Percentiles rank a stretch among this genome's conserved stretches.
phyloP scores from a whole-genome alignment of 2,888 invertebrate genomes.

The Scaptomyza parva region DNA sequence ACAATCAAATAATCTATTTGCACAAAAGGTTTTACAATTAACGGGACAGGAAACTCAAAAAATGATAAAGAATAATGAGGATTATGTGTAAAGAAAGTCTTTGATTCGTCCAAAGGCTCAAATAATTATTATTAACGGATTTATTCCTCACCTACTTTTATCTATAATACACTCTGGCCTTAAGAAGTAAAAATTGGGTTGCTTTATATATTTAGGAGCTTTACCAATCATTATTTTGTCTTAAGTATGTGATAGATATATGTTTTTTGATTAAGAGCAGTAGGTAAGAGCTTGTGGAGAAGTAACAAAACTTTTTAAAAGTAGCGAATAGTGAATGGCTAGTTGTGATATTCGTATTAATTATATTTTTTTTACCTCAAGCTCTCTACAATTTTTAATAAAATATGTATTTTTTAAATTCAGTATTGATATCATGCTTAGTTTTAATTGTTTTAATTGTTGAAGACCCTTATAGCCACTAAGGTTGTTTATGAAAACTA shows the following conservation, averaged over 20 bases:
- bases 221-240: not conserved
- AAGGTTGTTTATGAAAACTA: not conserved
- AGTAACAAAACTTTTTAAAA: constrained; percentile 5
- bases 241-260: not conserved
- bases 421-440: constrained; percentile 43
- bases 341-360: constrained; percentile 52
- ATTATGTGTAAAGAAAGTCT: constrained; percentile 74
- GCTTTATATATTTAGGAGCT: constrained; percentile 4
- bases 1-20: constrained; percentile 63
- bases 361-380: constrained; percentile 9
- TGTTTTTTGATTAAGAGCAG: not conserved
- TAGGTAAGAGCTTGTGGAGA: not conserved
- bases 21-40: constrained; percentile 40
- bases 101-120: not conserved
- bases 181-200: constrained; percentile 5
- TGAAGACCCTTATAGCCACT: not conserved
- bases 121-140: not conserved
- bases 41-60: constrained; percentile 68
- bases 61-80: constrained; percentile 80
- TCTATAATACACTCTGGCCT: not conserved
- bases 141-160: not conserved
- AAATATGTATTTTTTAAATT: constrained; percentile 8
- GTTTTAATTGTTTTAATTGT: not conserved
- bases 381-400: constrained; percentile 37
- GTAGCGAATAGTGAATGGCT: not conserved